These are phyloP conservation scores for Pantelozetes paolii DNA, from an alignment of 2,888 invertebrate genomes.

Conservation along the genomic window DNA sequence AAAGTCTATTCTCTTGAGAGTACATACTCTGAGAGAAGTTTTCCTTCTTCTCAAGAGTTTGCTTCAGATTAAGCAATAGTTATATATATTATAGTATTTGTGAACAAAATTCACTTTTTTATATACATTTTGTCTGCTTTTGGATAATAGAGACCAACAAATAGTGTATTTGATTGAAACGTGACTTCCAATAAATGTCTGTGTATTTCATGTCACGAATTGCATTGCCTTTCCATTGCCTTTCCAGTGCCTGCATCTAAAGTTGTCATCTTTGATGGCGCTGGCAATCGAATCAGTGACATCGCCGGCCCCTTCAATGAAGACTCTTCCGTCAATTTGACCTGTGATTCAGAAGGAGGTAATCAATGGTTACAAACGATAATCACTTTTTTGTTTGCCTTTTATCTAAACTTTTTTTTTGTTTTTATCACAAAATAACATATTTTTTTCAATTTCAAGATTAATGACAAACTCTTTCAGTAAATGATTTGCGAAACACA, in stretches of 20 bases:
- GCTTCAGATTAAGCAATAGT: background rate
- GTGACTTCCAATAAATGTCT: constrained; percentile 18
- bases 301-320: constrained; percentile 50
- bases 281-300: constrained; percentile 36
- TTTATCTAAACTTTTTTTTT: background rate
- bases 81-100: background rate
- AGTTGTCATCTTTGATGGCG: constrained; percentile 38
- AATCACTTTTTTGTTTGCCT: no score
- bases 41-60: constrained; percentile 3
- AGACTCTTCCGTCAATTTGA: constrained; percentile 50
- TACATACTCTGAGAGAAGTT: background rate
- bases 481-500: background rate
- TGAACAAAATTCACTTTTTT: background rate
- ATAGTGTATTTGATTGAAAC: constrained; percentile 22
- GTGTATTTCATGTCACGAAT: constrained; percentile 21
- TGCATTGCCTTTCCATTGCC: constrained; percentile 9
- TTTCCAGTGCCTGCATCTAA: constrained; percentile 40
- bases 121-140: background rate
- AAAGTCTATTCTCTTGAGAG: constrained; percentile 22
- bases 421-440: no score
- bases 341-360: constrained; percentile 51
- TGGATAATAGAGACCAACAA: constrained; percentile 15
- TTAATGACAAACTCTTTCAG: background rate
- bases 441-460: background rate
- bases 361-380: constrained; percentile 39